phyloP scores from a whole-genome alignment of 2,888 invertebrate genomes.

The Apamea epomidion region DNA sequence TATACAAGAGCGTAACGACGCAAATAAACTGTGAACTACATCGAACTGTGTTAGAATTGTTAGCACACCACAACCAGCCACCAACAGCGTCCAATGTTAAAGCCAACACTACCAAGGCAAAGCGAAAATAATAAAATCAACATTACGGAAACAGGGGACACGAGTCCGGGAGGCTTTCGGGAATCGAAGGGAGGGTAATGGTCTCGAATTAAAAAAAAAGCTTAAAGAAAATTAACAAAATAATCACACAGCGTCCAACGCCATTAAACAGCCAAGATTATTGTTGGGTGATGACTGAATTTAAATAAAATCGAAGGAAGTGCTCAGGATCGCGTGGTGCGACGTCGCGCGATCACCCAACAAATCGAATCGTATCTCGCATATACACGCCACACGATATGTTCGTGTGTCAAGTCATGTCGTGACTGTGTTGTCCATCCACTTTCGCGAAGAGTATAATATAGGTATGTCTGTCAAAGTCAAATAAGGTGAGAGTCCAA shows the following conservation, averaged over 20 bases:
- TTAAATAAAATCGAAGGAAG: conserved; percentile 72
- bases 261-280: conserved; percentile 85
- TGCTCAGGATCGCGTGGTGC: conserved; percentile 81
- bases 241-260: conserved; percentile 89
- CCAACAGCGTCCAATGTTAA: conserved; percentile 86
- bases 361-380: conserved; percentile 84
- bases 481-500: background rate
- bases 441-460: background rate
- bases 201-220: conserved; percentile 79
- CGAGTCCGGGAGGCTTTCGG: conserved; percentile 88
- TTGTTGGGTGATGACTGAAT: conserved; percentile 86
- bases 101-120: conserved; percentile 90
- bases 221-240: conserved; percentile 83
- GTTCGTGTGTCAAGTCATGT: conserved; percentile 1
- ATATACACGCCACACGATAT: conserved; percentile 77
- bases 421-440: background rate
- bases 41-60: conserved; percentile 86
- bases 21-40: conserved; percentile 84
- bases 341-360: conserved; percentile 87
- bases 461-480: background rate
- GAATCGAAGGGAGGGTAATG: conserved; percentile 72
- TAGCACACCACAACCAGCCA: conserved; percentile 89
- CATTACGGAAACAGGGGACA: conserved; percentile 89
- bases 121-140: conserved; percentile 88
- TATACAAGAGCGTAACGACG: conserved; percentile 82